Percentiles rank a stretch among this genome's conserved stretches.
phyloP scores from a whole-genome alignment of 2,797 vertebrate species.

The Mus spretus region DNA sequence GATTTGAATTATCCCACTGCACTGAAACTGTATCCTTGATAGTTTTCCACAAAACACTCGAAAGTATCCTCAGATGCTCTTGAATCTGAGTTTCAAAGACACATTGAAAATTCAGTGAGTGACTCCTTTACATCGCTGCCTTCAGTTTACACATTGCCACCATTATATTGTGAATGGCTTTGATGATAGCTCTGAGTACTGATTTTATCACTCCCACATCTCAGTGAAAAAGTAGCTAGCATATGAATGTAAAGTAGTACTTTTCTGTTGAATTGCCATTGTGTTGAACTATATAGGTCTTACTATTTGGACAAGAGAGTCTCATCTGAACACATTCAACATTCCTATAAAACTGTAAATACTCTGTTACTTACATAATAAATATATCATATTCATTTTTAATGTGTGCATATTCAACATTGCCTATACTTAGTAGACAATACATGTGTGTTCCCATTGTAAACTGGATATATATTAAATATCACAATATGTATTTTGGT shows the following conservation, averaged over 20 bases:
- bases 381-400: not conserved
- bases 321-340: not conserved
- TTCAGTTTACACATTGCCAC: not conserved
- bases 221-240: not conserved
- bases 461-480: not conserved
- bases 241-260: not conserved
- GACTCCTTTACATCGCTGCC: not conserved
- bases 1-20: not conserved
- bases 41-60: not conserved
- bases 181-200: not conserved
- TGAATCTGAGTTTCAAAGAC: not conserved
- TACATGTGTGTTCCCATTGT: not conserved
- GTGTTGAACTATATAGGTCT: not conserved
- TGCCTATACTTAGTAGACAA: not conserved
- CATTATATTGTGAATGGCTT: not conserved
- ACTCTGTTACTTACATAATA: not conserved
- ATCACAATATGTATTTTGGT: not conserved
- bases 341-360: not conserved
- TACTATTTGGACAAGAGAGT: not conserved
- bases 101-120: slow-evolving; percentile 9
- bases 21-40: not conserved
- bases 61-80: not conserved
- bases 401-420: not conserved
- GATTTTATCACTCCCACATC: not conserved
- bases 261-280: not conserved